Base-by-base conservation (phyloP, 2,888 invertebrate genomes). In the Encarsia formosa region DNA sequence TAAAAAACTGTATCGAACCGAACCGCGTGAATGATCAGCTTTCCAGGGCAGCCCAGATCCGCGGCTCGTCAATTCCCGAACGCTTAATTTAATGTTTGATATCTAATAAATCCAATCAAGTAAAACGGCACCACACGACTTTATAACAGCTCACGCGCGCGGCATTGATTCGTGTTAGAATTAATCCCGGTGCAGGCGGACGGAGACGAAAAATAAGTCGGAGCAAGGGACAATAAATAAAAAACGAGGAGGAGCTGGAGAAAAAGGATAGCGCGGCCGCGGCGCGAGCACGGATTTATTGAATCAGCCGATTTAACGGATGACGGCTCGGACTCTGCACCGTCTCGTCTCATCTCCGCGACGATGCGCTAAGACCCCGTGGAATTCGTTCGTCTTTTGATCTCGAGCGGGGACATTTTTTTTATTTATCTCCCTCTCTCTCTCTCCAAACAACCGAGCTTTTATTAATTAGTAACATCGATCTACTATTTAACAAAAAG, bases 81-180 rank as follows among this genome's bases (percentile, higher is more conserved):
- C 26, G 34, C 34, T 54, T 38, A 43, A 43, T 54, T 42, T 39
- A 47, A 54, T 50, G 50, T 50, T 54, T 54, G 43, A 54, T 47
- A 47, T 20, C 45, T 50, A 46, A 54, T 49, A 50, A 49, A 54
- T 54, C 46, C 50, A 54, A 54, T 54, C 24, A 46, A 54, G 24
- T 18, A 35, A 47, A 50, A 47, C 26, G 46, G 54, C 49, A 19
- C 39, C 35, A 59, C 11, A 49, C 48, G 42, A 54, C 55, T 48
- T 53, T 41, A 62, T 64, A 65, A 67, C 65, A 66, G 60, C 57
- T 58, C 59, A 61, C 67, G 59, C 65, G 65, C 67, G 70, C 70
- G 67, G 66, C 63, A 66, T 73, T 71, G 71, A 71, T 70, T 71
- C 66, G 65, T n/a, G n/a, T 67, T 69, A 63, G 67, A 69, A 70